Evolutionary conservation across 2,113 vertebrate species (phyloP), one percentile per base, ranked within the genome.

Genomic region (Mus pahari): DNA sequence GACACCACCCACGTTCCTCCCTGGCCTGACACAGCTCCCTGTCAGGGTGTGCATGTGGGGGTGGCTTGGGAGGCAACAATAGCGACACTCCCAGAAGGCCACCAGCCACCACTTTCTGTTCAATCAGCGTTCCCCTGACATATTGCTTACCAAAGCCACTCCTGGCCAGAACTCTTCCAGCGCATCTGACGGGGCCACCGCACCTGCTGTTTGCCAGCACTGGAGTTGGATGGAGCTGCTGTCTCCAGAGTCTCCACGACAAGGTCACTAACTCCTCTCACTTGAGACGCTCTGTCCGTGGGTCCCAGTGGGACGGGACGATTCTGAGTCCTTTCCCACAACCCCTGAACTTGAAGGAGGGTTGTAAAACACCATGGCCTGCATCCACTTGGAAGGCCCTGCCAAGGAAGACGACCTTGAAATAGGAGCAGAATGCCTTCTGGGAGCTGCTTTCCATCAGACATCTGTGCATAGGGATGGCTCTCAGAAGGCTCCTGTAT

Each of bases 91-190:
- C 45, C 82, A 19, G 12, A 79, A 86, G 86, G 89, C 92, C 10
- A n/a, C 88, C 10, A 4, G 87, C 55, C 7, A 4, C 64, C n/a
- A 83, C 13, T 6, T 96, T 94, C 92, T 94, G 91, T 83, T 74
- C 89, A 36, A 50, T 96, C 94, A 93, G 96, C 16, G 4, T 92
- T 95, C 77, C 77, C 86, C 55, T 81, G 94, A 74, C 73, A 91
- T 42, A 91, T 0, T 95, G 95, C 91, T 96, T 87, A 89, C 60
- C 89, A 93, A 96, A 94, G 97, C 92, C 19, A 17, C 77, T 97
- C 60, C 48, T 5, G 14, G 97, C 94, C 86, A 74, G 95, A 75
- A n/a, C 82, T 20, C 87, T 28, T n/a, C 89, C 42, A 28, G 33
- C 0, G 22, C 48, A 22, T 70, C 91, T 64, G 86, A 94, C 0